Evolutionary conservation across 2,888 invertebrate genomes (phyloP).

Genomic region (Anorthoa munda): DNA sequence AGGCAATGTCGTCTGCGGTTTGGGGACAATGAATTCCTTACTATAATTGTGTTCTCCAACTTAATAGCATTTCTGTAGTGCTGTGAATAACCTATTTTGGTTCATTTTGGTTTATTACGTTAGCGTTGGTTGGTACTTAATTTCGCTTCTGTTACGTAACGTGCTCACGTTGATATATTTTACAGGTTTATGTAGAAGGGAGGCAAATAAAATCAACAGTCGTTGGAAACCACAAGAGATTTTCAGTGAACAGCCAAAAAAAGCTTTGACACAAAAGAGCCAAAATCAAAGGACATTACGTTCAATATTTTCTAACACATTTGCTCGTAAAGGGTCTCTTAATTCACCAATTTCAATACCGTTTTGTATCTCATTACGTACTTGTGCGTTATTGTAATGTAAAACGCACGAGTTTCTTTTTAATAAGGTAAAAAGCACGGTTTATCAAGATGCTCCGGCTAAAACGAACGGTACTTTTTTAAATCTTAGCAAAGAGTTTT

Average conservation of each 20-base stretch:
- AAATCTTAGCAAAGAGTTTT: too few relatives aligned
- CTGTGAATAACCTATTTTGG: background rate
- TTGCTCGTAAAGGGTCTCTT: too few relatives aligned
- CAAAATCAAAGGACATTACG: background rate
- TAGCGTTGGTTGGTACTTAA: background rate
- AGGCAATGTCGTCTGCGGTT: slow-evolving; percentile 15
- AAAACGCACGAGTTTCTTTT: too few relatives aligned
- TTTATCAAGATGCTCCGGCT: too few relatives aligned
- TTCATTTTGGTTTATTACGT: background rate
- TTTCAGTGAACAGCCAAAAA: background rate
- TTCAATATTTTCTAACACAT: slow-evolving; percentile 29
- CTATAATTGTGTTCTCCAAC: slow-evolving; percentile 8
- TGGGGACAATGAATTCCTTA: slow-evolving; percentile 15
- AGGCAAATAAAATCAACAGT: slow-evolving; percentile 14
- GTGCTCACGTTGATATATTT: background rate
- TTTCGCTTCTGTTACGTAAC: background rate
- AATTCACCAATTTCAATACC: too few relatives aligned
- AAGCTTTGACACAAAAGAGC: background rate
- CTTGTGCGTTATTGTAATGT: too few relatives aligned
- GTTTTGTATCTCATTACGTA: too few relatives aligned
- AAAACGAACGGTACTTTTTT: too few relatives aligned
- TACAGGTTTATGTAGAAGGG: background rate
- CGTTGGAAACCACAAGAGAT: background rate
- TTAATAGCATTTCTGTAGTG: slow-evolving; percentile 21
- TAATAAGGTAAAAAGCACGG: too few relatives aligned